A percentile compares a stretch with the other conserved stretches of the same genome.
Conservation (phyloP, 30 jellyfish, hydroid and myxozoan species). For the Aurelia aurita complex sp. Pacific region DNA sequence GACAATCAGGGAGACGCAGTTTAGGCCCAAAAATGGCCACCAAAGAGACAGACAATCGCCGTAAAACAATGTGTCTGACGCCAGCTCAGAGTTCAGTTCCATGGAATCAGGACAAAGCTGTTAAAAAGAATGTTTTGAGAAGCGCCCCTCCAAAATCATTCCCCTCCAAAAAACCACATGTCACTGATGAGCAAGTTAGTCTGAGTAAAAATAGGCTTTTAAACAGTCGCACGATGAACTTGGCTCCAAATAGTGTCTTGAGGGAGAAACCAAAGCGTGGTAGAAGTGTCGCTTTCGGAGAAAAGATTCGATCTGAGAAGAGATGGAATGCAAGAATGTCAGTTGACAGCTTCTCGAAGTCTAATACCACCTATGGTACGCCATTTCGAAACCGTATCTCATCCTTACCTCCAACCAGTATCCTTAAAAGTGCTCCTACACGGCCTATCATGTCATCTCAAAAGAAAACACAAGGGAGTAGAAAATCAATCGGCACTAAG, state of each 20-base stretch:
- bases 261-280: conserved; percentile 15
- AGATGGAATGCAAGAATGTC: neutral
- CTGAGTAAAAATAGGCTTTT: neutral
- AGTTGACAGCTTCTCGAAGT: neutral
- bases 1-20: neutral
- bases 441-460: conserved; percentile 7
- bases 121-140: neutral
- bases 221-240: neutral
- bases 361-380: neutral
- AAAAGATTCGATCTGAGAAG: too few species aligned
- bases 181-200: neutral
- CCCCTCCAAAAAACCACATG: conserved; percentile 2
- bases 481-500: neutral
- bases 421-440: conserved; percentile 43
- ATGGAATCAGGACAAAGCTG: neutral
- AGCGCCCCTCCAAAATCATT: too few species aligned
- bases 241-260: conserved; percentile 3
- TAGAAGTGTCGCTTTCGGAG: neutral
- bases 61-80: conserved; percentile 44
- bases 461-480: neutral
- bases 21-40: neutral
- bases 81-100: neutral
- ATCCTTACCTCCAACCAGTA: conserved; percentile 38
- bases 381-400: conserved; percentile 17
- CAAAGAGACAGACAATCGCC: conserved; percentile 4